Evolutionary conservation across 2,888 invertebrate genomes (phyloP).

Genomic region (Chirona hameri): DNA sequence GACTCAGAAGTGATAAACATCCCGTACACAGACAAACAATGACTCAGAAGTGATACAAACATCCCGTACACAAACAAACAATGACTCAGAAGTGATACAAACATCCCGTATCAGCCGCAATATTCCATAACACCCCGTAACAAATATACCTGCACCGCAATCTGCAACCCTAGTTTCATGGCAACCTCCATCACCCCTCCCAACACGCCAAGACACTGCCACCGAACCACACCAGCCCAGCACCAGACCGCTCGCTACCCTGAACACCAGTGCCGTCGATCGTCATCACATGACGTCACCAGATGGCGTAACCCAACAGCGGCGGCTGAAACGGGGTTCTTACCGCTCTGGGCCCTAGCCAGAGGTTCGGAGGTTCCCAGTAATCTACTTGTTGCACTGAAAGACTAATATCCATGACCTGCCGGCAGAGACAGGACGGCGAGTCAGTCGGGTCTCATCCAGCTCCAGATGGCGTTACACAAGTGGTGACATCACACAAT

Average conservation of each 20-base stretch:
- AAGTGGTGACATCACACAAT: too few relatives aligned
- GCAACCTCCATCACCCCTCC: too few relatives aligned
- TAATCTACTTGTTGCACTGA: constrained; percentile 90
- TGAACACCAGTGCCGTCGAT: not conserved
- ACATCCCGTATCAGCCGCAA: too few relatives aligned
- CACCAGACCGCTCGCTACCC: not conserved
- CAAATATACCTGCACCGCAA: too few relatives aligned
- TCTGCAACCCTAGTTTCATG: too few relatives aligned
- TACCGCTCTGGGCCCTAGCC: constrained; percentile 91
- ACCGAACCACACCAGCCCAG: not conserved
- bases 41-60: too few relatives aligned
- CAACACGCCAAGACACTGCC: not conserved
- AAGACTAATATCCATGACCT: constrained; percentile 88
- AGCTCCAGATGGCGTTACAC: too few relatives aligned
- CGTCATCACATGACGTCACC: not conserved
- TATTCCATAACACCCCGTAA: too few relatives aligned
- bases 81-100: too few relatives aligned
- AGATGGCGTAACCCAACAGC: not conserved
- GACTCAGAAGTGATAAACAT: too few relatives aligned
- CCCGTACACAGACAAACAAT: too few relatives aligned
- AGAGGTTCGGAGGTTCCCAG: constrained; percentile 93
- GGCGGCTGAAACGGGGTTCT: constrained; percentile 40
- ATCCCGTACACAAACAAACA: too few relatives aligned
- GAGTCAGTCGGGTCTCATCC: not conserved
- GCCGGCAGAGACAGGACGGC: constrained; percentile 42